Evolutionary conservation across 2,797 vertebrate genomes (phyloP).

Genomic region (Bucorvus abyssinicus): DNA sequence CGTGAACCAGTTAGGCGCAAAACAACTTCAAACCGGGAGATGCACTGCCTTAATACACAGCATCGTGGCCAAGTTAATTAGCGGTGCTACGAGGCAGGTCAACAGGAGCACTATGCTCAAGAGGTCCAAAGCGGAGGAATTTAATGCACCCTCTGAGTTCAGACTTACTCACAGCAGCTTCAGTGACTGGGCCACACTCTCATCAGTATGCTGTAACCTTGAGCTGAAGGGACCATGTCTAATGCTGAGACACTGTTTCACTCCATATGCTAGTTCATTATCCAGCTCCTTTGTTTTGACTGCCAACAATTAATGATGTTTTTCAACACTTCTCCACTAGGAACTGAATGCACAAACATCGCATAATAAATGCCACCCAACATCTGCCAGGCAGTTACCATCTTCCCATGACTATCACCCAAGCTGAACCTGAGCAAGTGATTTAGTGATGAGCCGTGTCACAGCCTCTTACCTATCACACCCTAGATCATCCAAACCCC

Average conservation of each 20-base stretch:
- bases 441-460: constrained; percentile 41
- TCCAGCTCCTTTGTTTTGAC: constrained; percentile 58
- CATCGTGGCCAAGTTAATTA: neutral
- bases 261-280: constrained; percentile 63
- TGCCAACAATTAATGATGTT: constrained; percentile 68
- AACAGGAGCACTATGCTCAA: neutral
- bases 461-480: constrained; percentile 10
- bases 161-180: neutral
- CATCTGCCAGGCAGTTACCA: constrained; percentile 62
- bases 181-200: neutral
- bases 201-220: neutral
- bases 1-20: neutral
- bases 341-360: constrained; percentile 66
- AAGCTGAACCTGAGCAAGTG: constrained; percentile 38
- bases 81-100: neutral
- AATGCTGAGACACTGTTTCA: constrained; percentile 25
- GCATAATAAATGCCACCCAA: constrained; percentile 64
- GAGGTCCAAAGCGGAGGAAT: neutral
- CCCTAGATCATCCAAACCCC: neutral
- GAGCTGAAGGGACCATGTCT: constrained; percentile 34
- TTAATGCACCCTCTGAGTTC: neutral
- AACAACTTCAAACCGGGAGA: neutral
- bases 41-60: neutral
- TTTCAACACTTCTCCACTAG: constrained; percentile 63
- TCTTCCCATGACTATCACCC: constrained; percentile 50